Evolutionary conservation across 2,888 invertebrate genomes (phyloP).

Genomic region (Agonopterix subpropinquella): DNA sequence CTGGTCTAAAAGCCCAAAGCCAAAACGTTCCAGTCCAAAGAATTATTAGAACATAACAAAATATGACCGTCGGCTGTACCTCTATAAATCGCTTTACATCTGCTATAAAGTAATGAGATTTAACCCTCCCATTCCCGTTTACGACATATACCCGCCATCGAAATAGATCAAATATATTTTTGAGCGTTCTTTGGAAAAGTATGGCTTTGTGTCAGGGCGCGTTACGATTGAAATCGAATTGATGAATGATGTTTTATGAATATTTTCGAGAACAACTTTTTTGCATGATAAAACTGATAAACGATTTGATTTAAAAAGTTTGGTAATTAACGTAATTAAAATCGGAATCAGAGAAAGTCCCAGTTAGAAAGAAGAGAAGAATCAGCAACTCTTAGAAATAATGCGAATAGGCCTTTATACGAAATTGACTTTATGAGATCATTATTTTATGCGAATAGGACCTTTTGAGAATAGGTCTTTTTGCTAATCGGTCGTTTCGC

Average conservation of each 20-base stretch:
- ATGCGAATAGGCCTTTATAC: no score
- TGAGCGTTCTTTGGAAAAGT: conserved; percentile 10
- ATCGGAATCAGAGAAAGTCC: no score
- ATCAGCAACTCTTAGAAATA: no score
- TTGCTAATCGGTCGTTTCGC: no score
- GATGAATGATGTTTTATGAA: background rate
- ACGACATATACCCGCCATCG: conserved; percentile 47
- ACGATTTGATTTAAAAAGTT: no score
- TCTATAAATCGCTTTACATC: conserved; percentile 68
- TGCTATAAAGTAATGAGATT: conserved; percentile 72
- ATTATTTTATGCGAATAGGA: no score
- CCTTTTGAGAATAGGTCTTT: no score
- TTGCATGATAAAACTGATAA: background rate
- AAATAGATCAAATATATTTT: conserved; percentile 51
- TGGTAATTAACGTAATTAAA: no score
- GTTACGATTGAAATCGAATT: conserved; percentile 10
- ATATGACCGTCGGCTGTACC: conserved; percentile 55
- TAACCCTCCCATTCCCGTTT: conserved; percentile 64
- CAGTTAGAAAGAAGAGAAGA: no score
- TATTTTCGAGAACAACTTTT: conserved; percentile 2
- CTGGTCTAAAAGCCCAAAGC: conserved; percentile 4
- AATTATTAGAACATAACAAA: conserved; percentile 69
- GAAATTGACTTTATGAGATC: no score
- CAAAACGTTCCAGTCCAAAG: conserved; percentile 26
- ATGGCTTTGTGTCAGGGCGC: conserved; percentile 5